phyloP scores from a whole-genome alignment of 1,140 invertebrate genomes.

The Drosophila sp. region DNA sequence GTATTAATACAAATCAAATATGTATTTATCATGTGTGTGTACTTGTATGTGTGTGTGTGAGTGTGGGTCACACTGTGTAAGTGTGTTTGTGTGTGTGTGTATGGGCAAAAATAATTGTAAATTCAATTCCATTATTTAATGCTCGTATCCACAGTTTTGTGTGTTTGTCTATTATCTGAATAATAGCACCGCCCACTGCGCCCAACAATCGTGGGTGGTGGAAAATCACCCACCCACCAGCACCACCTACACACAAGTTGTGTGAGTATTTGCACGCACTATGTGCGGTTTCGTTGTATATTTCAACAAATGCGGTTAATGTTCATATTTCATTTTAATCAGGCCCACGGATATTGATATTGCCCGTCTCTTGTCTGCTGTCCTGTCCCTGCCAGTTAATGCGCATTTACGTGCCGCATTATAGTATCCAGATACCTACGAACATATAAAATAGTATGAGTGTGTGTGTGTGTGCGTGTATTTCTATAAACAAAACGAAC shows the following conservation, averaged over 20 bases:
- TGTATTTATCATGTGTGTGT: slow-evolving; percentile 49
- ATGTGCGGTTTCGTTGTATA: slow-evolving; percentile 69
- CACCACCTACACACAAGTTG: neutral
- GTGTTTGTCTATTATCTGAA: slow-evolving; percentile 67
- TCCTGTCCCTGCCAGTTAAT: slow-evolving; percentile 49
- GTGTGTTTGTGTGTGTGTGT: slow-evolving; percentile 6
- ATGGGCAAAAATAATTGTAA: slow-evolving; percentile 73
- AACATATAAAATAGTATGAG: neutral
- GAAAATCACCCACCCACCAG: neutral
- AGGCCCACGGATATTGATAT: slow-evolving; percentile 62
- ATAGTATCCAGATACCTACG: slow-evolving; percentile 36
- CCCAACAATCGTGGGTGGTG: neutral
- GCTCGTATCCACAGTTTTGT: slow-evolving; percentile 60
- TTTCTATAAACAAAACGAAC: neutral
- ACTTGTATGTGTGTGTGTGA: slow-evolving; percentile 2
- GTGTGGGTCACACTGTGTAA: slow-evolving; percentile 12
- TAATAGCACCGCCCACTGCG: slow-evolving; percentile 1
- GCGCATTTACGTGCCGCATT: slow-evolving; percentile 66
- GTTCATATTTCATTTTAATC: slow-evolving; percentile 80
- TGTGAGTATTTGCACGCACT: slow-evolving; percentile 56
- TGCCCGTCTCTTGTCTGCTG: slow-evolving; percentile 21
- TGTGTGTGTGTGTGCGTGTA: neutral
- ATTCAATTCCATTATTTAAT: slow-evolving; percentile 79
- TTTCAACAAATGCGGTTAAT: slow-evolving; percentile 81
- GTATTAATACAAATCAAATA: slow-evolving; percentile 76